phyloP scores from a whole-genome alignment of 2,888 invertebrate genomes.

The Augiades crinisus region DNA sequence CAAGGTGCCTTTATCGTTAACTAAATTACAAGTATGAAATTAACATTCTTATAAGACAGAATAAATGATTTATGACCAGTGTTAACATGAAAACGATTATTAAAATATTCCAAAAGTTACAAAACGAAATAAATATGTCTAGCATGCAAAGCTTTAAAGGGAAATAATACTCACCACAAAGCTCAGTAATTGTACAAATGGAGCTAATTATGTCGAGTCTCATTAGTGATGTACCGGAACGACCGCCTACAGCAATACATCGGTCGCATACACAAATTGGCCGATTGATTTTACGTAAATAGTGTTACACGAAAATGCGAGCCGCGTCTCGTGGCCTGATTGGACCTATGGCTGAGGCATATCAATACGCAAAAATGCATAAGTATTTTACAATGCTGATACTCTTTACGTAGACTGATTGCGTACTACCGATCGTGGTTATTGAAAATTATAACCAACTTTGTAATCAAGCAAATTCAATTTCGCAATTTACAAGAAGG shows the following conservation, averaged over 20 bases:
- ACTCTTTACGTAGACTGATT: conserved; percentile 3
- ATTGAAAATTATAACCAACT: conserved; percentile 8
- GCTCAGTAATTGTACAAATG: conserved; percentile 15
- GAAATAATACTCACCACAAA: conserved; percentile 10
- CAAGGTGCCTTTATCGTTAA: no score
- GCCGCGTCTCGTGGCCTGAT: conserved; percentile 44
- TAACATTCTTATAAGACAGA: no score
- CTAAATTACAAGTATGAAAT: no score
- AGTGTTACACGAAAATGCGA: conserved; percentile 36
- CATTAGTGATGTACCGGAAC: conserved; percentile 28
- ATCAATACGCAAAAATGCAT: background rate
- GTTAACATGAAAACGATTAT: no score
- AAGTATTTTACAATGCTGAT: background rate
- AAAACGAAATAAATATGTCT: conserved; percentile 1
- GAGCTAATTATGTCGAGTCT: conserved; percentile 26
- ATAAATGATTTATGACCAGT: background rate
- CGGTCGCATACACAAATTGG: conserved; percentile 38
- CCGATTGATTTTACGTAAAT: conserved; percentile 37
- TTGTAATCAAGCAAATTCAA: background rate
- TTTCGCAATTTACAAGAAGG: conserved; percentile 3
- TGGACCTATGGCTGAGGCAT: conserved; percentile 44
- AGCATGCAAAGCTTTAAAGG: background rate
- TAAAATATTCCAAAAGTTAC: background rate
- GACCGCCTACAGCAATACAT: conserved; percentile 21
- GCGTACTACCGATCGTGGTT: conserved; percentile 12